A percentile compares a stretch with the other conserved stretches of the same genome.
Conservation (phyloP, 2,888 invertebrate genomes). For the Apantesis nais region DNA sequence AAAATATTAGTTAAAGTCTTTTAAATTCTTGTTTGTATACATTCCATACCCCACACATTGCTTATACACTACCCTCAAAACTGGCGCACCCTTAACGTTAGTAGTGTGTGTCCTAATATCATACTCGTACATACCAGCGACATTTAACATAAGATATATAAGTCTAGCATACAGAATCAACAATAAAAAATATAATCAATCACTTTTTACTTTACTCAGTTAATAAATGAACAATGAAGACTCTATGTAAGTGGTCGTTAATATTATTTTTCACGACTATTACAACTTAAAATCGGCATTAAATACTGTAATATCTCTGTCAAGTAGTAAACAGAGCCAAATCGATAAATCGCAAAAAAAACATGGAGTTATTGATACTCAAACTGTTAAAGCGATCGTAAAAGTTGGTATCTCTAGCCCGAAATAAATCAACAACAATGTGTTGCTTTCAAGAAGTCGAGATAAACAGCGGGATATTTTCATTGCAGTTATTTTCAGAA, state of each 20-base stretch:
- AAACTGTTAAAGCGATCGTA: slow-evolving; percentile 33
- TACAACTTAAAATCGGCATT: slow-evolving; percentile 7
- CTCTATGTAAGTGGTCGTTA: background rate
- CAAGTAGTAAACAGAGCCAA: slow-evolving; percentile 40
- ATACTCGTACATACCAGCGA: no score
- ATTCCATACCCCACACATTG: no score
- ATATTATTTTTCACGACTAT: background rate
- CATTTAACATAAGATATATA: no score
- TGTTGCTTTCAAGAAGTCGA: slow-evolving; percentile 47
- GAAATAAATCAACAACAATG: slow-evolving; percentile 56
- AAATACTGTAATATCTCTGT: slow-evolving; percentile 9
- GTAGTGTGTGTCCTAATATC: no score
- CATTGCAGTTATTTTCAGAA: slow-evolving; percentile 53
- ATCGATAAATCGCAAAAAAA: slow-evolving; percentile 28
- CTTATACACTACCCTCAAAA: no score
- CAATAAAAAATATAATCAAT: no score
- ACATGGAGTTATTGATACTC: slow-evolving; percentile 36
- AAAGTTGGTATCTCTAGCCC: slow-evolving; percentile 37
- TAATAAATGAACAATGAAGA: background rate
- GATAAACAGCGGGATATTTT: slow-evolving; percentile 58
- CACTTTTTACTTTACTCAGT: no score
- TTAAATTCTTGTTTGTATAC: no score
- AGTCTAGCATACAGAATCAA: no score
- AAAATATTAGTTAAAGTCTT: no score
- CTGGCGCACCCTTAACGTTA: no score